A percentile compares a stretch with the other conserved stretches of the same genome.
Conservation (phyloP, 1,140 invertebrate genomes). For the Rhyacophila brunnea region DNA sequence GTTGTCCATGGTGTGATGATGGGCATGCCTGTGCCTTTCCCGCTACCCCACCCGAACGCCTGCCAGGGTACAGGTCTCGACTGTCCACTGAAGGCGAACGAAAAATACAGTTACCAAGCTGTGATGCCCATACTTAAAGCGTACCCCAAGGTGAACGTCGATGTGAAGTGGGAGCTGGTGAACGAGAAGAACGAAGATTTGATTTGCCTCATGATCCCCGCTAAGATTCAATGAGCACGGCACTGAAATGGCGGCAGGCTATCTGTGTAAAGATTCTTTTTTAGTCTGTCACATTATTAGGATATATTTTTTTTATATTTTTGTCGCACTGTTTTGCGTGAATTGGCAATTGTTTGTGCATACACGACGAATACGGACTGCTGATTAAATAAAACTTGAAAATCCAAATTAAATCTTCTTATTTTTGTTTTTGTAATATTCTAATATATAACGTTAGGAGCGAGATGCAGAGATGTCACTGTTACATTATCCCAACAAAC, state of each 20-base stretch:
- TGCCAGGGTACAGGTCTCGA: constrained; percentile 63
- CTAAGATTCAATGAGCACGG: constrained; percentile 54
- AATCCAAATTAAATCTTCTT: too few relatives aligned
- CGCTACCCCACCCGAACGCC: constrained; percentile 64
- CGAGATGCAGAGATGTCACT: too few relatives aligned
- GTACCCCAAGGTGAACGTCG: constrained; percentile 68
- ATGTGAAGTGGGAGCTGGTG: constrained; percentile 71
- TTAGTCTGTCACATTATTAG: neutral
- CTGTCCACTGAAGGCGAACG: constrained; percentile 64
- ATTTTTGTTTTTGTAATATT: too few relatives aligned
- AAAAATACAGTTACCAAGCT: constrained; percentile 59
- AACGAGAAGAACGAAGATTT: constrained; percentile 60
- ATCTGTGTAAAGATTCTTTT: neutral
- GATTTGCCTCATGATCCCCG: constrained; percentile 66
- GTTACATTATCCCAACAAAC: too few relatives aligned
- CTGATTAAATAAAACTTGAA: too few relatives aligned
- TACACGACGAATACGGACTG: neutral
- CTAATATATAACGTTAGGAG: too few relatives aligned
- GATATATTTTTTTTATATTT: neutral
- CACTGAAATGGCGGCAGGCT: neutral
- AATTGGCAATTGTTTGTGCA: neutral
- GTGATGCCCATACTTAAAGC: constrained; percentile 58
- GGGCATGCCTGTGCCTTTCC: constrained; percentile 69
- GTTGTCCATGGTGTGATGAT: constrained; percentile 70
- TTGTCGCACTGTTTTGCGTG: neutral